phyloP scores from a whole-genome alignment of 2,888 invertebrate species.

The Eupeodes latifasciatus region DNA sequence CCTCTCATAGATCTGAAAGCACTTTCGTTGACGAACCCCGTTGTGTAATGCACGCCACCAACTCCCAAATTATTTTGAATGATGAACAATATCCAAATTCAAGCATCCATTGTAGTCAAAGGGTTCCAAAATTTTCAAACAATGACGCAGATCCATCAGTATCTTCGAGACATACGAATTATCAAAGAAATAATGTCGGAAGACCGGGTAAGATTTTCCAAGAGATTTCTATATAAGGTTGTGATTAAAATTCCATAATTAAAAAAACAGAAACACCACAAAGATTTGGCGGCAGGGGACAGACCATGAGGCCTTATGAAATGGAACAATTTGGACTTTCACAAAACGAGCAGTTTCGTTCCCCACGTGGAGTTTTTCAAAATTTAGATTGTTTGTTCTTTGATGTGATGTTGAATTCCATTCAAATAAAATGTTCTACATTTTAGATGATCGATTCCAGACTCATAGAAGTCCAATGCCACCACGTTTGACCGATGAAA shows the following conservation, averaged over 20 bases:
- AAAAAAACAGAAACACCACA: constrained; percentile 44
- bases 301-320: constrained; percentile 54
- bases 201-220: constrained; percentile 32
- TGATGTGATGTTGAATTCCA: neutral
- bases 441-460: constrained; percentile 45
- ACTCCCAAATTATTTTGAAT: no score
- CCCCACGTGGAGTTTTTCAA: constrained; percentile 67
- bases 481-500: constrained; percentile 35
- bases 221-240: no score
- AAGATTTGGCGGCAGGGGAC: constrained; percentile 44
- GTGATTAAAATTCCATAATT: no score
- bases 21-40: no score
- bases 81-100: no score
- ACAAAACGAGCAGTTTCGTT: constrained; percentile 72
- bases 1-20: no score
- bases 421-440: neutral
- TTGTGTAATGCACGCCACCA: no score
- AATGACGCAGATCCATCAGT: no score
- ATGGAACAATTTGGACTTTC: constrained; percentile 74
- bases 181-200: neutral
- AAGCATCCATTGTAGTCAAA: no score
- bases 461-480: neutral
- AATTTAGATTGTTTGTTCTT: constrained; percentile 40
- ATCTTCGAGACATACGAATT: no score
- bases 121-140: no score